Evolutionary conservation across 2,113 vertebrate genomes (phyloP).

Genomic region (Bombycilla garrulus): DNA sequence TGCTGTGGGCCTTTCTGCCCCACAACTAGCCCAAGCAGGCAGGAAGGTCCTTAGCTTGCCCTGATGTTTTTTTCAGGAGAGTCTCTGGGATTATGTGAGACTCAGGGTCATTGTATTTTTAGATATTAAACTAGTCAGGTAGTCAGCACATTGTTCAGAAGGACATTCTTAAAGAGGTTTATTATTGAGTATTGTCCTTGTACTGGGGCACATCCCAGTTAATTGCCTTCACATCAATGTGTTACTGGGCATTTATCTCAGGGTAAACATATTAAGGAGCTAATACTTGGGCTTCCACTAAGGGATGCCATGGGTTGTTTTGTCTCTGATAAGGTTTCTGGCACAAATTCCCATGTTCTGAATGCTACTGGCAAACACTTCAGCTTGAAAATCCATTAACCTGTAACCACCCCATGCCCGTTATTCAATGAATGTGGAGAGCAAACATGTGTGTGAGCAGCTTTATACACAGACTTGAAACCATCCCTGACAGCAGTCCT

Average conservation of each 20-base stretch:
- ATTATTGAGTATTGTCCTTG: slow-evolving; percentile 17
- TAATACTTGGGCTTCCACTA: not conserved
- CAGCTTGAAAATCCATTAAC: slow-evolving; percentile 60
- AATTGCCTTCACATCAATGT: not conserved
- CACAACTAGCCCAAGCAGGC: not conserved
- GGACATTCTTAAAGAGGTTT: not conserved
- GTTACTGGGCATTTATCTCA: slow-evolving; percentile 9
- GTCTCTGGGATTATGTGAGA: not conserved
- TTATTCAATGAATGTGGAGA: not conserved
- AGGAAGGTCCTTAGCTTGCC: not conserved
- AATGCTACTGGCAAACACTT: slow-evolving; percentile 16
- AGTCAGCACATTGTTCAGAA: not conserved
- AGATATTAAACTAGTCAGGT: not conserved
- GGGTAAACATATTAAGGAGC: slow-evolving; percentile 39
- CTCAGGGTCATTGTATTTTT: not conserved
- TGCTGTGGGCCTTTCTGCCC: not conserved
- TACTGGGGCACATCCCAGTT: not conserved
- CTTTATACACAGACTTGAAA: slow-evolving; percentile 21
- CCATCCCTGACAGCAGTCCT: not conserved
- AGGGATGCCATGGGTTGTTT: not conserved
- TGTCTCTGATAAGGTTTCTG: slow-evolving; percentile 30
- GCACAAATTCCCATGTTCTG: slow-evolving; percentile 10
- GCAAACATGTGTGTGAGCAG: slow-evolving; percentile 35
- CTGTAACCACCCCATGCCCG: not conserved
- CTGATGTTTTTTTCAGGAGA: not conserved